Percentiles rank a stretch among this genome's conserved stretches.
phyloP scores from a whole-genome alignment of 1,140 invertebrate genomes.

The Drosophila rufa region DNA sequence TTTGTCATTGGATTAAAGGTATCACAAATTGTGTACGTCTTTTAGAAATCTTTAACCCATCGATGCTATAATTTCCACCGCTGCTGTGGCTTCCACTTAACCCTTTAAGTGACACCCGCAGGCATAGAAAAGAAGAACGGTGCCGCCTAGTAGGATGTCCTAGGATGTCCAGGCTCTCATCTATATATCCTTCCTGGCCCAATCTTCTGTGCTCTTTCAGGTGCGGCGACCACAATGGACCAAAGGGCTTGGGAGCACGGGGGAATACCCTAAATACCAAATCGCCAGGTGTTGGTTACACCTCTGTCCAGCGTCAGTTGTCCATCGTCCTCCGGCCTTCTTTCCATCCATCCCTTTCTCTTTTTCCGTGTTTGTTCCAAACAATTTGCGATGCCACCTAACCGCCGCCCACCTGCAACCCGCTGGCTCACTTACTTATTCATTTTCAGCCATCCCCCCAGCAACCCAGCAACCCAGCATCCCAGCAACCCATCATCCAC shows the following conservation, averaged over 20 bases:
- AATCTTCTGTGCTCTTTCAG: not conserved
- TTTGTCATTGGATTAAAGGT: not conserved
- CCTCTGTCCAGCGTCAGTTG: not conserved
- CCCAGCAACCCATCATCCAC: not conserved
- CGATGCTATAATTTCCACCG: not conserved
- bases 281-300: conserved; percentile 47
- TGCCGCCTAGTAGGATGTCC: not conserved
- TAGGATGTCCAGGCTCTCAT: not conserved
- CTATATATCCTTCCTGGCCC: not conserved
- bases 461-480: not conserved
- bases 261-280: conserved; percentile 39
- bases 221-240: conserved; percentile 32
- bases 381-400: conserved; percentile 44
- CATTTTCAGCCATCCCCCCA: conserved; percentile 31
- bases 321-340: not conserved
- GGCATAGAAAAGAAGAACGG: not conserved
- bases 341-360: conserved; percentile 3
- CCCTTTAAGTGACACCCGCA: conserved; percentile 17
- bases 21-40: too few species aligned
- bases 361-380: conserved; percentile 45
- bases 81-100: conserved; percentile 6
- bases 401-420: not conserved
- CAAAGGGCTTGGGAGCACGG: conserved; percentile 1
- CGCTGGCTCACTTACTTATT: conserved; percentile 47
- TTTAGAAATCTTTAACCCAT: too few species aligned